Percentiles rank a stretch among this genome's conserved stretches.
phyloP scores from a whole-genome alignment of 2,888 invertebrate species.

The Epinotia bilunana region DNA sequence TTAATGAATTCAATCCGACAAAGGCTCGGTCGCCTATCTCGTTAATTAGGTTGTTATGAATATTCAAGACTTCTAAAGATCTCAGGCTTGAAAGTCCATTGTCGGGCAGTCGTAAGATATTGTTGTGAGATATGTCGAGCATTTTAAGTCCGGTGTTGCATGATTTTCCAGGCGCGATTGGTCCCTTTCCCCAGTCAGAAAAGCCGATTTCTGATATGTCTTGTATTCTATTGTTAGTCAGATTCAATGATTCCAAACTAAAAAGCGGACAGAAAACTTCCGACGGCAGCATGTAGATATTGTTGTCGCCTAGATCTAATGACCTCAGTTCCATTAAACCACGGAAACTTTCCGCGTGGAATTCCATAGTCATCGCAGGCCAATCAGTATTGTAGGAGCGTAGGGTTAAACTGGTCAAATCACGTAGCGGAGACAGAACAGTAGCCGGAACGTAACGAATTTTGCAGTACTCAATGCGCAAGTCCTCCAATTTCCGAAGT shows the following conservation, averaged over 20 bases:
- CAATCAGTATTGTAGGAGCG: constrained; percentile 91
- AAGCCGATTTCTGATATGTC: constrained; percentile 91
- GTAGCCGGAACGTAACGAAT: constrained; percentile 89
- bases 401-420: constrained; percentile 87
- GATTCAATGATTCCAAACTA: constrained; percentile 87
- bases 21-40: constrained; percentile 90
- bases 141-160: constrained; percentile 88
- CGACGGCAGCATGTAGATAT: constrained; percentile 89
- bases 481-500: constrained; percentile 88
- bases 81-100: constrained; percentile 88
- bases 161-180: constrained; percentile 87
- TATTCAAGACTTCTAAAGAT: constrained; percentile 87
- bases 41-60: constrained; percentile 91
- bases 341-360: constrained; percentile 89
- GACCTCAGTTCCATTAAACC: constrained; percentile 87
- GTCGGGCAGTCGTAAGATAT: constrained; percentile 87
- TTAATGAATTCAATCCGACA: constrained; percentile 87
- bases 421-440: constrained; percentile 87
- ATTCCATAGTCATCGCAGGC: constrained; percentile 91
- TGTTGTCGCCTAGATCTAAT: constrained; percentile 90
- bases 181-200: constrained; percentile 88
- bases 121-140: constrained; percentile 90
- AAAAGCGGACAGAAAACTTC: constrained; percentile 90
- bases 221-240: constrained; percentile 91
- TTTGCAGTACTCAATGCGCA: constrained; percentile 91